phyloP scores from a whole-genome alignment of 2,888 invertebrate genomes.

The Pemphredon lugubris region DNA sequence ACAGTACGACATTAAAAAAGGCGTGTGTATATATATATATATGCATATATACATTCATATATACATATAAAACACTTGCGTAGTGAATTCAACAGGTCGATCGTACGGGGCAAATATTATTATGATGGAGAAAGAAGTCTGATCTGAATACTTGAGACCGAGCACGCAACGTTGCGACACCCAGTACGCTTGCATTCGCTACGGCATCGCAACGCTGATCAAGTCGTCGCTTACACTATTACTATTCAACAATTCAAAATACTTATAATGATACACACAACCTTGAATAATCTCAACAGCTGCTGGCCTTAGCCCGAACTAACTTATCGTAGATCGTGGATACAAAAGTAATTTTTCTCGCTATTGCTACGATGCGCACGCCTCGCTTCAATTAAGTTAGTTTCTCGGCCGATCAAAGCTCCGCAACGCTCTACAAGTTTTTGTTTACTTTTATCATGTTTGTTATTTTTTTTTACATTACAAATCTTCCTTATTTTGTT shows the following conservation, averaged over 20 bases:
- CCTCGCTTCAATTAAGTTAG: slow-evolving; percentile 47
- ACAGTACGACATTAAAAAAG: slow-evolving; percentile 48
- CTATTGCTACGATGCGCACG: slow-evolving; percentile 51
- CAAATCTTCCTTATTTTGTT: too few species aligned
- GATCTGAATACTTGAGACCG: slow-evolving; percentile 50
- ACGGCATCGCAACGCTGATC: slow-evolving; percentile 34
- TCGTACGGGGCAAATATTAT: slow-evolving; percentile 43
- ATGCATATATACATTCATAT: background rate
- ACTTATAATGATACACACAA: slow-evolving; percentile 81
- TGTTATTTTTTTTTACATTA: slow-evolving; percentile 30
- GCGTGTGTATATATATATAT: slow-evolving; percentile 24
- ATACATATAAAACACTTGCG: slow-evolving; percentile 33
- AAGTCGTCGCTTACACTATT: slow-evolving; percentile 74
- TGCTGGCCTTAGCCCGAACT: slow-evolving; percentile 78
- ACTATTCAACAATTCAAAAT: slow-evolving; percentile 81
- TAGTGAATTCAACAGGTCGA: slow-evolving; percentile 47
- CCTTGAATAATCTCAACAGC: slow-evolving; percentile 81
- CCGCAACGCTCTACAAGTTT: slow-evolving; percentile 27
- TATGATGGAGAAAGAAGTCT: slow-evolving; percentile 41
- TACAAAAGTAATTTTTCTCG: slow-evolving; percentile 73
- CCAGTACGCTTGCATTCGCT: slow-evolving; percentile 12
- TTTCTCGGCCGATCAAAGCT: slow-evolving; percentile 51
- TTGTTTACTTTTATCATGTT: slow-evolving; percentile 5
- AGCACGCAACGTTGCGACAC: slow-evolving; percentile 49
- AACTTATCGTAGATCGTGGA: slow-evolving; percentile 72